Conservation (phyloP, 2,888 invertebrate species). For the Tyria jacobaeae region DNA sequence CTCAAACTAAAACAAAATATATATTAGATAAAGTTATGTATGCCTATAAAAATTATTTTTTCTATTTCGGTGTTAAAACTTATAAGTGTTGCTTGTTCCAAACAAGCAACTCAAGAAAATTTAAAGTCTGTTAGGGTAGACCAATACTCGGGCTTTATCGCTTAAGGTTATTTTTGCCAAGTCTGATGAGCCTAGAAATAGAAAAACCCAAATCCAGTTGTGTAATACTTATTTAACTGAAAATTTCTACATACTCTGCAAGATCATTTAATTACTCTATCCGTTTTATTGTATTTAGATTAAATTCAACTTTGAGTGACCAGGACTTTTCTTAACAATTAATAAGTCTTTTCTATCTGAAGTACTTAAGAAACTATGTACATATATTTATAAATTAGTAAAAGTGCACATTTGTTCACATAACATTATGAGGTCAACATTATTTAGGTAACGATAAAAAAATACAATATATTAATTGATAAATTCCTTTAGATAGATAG, state of each 20-base stretch:
- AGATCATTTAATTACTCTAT: too few relatives aligned
- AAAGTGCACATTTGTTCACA: too few relatives aligned
- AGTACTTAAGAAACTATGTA: neutral
- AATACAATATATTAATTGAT: too few relatives aligned
- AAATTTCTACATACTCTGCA: too few relatives aligned
- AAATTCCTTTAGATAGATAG: too few relatives aligned
- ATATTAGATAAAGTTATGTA: too few relatives aligned
- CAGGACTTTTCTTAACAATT: neutral
- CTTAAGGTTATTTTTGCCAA: neutral
- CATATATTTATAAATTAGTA: neutral
- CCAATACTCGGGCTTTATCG: neutral
- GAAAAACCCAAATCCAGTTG: neutral
- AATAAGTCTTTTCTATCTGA: neutral
- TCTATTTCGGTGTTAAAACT: neutral
- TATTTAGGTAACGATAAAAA: too few relatives aligned
- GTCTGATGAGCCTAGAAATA: neutral
- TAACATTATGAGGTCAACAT: too few relatives aligned
- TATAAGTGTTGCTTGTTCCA: neutral
- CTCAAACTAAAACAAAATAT: too few relatives aligned
- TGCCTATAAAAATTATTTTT: too few relatives aligned
- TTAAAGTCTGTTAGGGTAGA: neutral
- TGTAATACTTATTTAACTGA: too few relatives aligned
- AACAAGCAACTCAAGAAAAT: neutral
- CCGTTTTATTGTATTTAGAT: neutral
- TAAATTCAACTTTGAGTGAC: neutral